These are phyloP conservation scores for Noctuana brunneofusca DNA, from an alignment of 2,888 invertebrate species.

Conservation along the genomic window DNA sequence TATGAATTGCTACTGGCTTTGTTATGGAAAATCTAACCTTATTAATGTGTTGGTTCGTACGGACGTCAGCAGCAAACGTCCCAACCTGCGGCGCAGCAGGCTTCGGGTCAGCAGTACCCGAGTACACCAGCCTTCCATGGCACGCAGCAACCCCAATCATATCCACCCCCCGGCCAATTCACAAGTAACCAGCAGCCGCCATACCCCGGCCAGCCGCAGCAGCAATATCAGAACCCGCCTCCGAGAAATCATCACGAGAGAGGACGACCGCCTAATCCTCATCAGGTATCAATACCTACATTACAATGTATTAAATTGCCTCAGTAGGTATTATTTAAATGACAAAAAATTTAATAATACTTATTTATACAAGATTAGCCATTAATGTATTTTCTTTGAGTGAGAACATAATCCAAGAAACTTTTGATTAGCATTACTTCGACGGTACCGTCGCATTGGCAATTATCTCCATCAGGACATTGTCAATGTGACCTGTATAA, in stretches of 20 bases:
- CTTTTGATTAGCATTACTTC: too few relatives aligned
- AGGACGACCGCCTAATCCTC: slow-evolving; percentile 79
- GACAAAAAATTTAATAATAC: too few relatives aligned
- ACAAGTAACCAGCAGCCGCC: slow-evolving; percentile 73
- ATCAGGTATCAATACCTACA: slow-evolving; percentile 54
- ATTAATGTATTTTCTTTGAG: too few relatives aligned
- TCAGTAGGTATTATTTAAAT: too few relatives aligned
- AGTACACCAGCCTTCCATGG: slow-evolving; percentile 81
- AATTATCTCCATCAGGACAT: too few relatives aligned
- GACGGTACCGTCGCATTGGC: too few relatives aligned
- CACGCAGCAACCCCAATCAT: slow-evolving; percentile 78
- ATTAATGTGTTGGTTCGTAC: slow-evolving; percentile 84
- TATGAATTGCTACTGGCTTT: slow-evolving; percentile 76
- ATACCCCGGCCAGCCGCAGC: slow-evolving; percentile 65
- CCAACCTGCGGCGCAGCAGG: slow-evolving; percentile 81
- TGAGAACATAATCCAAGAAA: too few relatives aligned
- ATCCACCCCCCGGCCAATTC: slow-evolving; percentile 78
- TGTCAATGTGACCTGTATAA: too few relatives aligned
- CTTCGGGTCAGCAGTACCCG: slow-evolving; percentile 78
- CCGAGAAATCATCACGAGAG: slow-evolving; percentile 81
- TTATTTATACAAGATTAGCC: too few relatives aligned
- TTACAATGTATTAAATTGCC: too few relatives aligned
- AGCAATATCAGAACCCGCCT: slow-evolving; percentile 74
- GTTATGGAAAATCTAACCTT: slow-evolving; percentile 83
- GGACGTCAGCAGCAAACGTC: slow-evolving; percentile 83